phyloP scores from a whole-genome alignment of 2,888 invertebrate genomes.

The Pseudoips prasinana region DNA sequence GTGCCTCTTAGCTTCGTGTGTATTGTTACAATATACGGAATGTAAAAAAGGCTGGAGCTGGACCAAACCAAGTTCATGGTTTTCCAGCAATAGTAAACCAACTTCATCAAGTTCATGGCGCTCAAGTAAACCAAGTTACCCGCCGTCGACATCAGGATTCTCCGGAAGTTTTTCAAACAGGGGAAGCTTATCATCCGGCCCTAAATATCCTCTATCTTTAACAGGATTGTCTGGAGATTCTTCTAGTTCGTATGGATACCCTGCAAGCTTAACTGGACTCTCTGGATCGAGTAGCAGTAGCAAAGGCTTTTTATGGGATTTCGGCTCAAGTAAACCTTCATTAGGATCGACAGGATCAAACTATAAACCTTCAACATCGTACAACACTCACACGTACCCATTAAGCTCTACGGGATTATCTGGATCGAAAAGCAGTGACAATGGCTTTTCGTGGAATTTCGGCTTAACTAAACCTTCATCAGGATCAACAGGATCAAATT shows the following conservation, averaged over 20 bases:
- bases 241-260: slow-evolving; percentile 1
- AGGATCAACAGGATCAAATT: slow-evolving; percentile 5
- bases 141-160: slow-evolving; percentile 10
- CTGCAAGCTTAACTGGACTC: slow-evolving; percentile 5
- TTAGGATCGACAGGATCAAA: slow-evolving; percentile 2
- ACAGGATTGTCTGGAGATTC: slow-evolving; percentile 17
- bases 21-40: slow-evolving; percentile 43
- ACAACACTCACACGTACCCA: slow-evolving; percentile 16
- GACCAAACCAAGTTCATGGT: slow-evolving; percentile 23
- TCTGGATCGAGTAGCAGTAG: slow-evolving; percentile 2
- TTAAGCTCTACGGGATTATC: slow-evolving; percentile 4
- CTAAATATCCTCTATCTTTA: slow-evolving; percentile 7
- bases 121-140: slow-evolving; percentile 11
- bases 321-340: slow-evolving; percentile 7
- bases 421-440: slow-evolving; percentile 1
- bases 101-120: slow-evolving; percentile 23
- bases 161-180: slow-evolving; percentile 3
- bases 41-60: slow-evolving; percentile 34
- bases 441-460: too few species aligned
- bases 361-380: slow-evolving; percentile 19
- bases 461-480: too few species aligned
- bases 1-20: slow-evolving; percentile 51
- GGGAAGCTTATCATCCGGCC: slow-evolving; percentile 19
- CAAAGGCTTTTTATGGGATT: not conserved
- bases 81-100: slow-evolving; percentile 6